These are phyloP conservation scores for Frieseomelitta varia DNA, from an alignment of 1,140 invertebrate genomes.

Conservation along the genomic window DNA sequence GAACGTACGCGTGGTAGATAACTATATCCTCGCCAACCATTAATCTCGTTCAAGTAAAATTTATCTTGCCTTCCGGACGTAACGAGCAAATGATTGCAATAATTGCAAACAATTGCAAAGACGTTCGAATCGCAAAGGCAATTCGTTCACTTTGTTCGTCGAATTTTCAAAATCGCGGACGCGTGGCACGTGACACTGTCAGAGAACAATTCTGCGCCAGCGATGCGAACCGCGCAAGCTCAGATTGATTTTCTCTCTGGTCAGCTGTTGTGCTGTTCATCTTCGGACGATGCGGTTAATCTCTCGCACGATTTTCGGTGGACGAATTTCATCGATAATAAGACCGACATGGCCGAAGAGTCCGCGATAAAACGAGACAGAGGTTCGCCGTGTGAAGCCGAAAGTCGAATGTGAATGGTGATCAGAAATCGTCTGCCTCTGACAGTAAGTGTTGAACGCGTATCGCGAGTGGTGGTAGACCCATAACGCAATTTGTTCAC, in stretches of 20 bases:
- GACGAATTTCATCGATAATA: not conserved
- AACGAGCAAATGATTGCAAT: not conserved
- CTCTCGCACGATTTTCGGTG: not conserved
- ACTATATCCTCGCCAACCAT: not conserved
- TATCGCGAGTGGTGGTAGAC: not conserved
- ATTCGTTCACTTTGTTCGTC: not conserved
- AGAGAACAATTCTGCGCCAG: not conserved
- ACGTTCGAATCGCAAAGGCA: no score
- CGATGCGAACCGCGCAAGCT: slow-evolving; percentile 48
- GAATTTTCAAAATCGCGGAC: not conserved
- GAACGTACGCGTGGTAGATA: not conserved
- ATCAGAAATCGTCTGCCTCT: slow-evolving; percentile 28
- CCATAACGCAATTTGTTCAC: not conserved
- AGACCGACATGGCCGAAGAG: not conserved
- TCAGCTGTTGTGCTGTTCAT: slow-evolving; percentile 52
- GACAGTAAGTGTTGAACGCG: slow-evolving; percentile 24
- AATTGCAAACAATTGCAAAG: not conserved
- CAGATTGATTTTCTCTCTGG: slow-evolving; percentile 61
- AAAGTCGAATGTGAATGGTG: slow-evolving; percentile 23
- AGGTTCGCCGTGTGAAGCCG: not conserved
- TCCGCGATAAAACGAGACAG: not conserved
- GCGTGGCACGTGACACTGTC: not conserved
- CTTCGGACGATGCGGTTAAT: slow-evolving; percentile 21
- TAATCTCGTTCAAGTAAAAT: not conserved
- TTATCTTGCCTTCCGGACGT: not conserved